Conservation (phyloP, 2,888 invertebrate genomes). For the Synanthedon tipuliformis region DNA sequence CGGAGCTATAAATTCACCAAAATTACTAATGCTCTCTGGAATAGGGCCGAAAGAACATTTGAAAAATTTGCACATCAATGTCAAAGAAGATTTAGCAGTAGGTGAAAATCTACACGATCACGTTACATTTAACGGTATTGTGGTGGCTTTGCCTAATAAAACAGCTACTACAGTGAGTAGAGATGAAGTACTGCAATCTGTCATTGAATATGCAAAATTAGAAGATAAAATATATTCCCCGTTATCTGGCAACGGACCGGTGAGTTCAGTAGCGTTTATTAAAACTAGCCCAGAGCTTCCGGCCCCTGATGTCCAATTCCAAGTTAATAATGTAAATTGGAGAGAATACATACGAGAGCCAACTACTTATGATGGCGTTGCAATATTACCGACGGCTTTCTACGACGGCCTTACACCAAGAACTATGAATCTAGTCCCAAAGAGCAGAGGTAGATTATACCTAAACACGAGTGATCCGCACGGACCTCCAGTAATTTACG, state of each 20-base stretch:
- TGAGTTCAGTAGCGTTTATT: conserved; percentile 68
- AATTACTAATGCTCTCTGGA: conserved; percentile 46
- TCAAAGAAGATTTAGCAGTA: conserved; percentile 37
- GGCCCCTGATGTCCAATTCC: conserved; percentile 74
- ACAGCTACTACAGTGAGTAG: conserved; percentile 50
- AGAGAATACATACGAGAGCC: conserved; percentile 68
- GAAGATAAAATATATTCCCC: conserved; percentile 48
- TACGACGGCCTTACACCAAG: conserved; percentile 70
- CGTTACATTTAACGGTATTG: conserved; percentile 48
- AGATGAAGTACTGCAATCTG: conserved; percentile 39
- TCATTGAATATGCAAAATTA: conserved; percentile 38
- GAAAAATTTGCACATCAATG: conserved; percentile 23
- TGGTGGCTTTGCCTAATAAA: conserved; percentile 61
- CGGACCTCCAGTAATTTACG: conserved; percentile 76
- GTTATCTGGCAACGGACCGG: conserved; percentile 62
- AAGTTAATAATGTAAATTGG: conserved; percentile 58
- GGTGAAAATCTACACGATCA: conserved; percentile 53
- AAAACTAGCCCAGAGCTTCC: conserved; percentile 54
- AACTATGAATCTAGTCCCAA: conserved; percentile 69
- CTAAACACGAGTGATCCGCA: conserved; percentile 76
- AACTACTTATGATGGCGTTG: conserved; percentile 29
- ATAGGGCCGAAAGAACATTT: conserved; percentile 41
- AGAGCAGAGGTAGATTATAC: conserved; percentile 70
- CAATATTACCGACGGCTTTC: conserved; percentile 64
- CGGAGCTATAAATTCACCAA: conserved; percentile 40